Percentiles rank a stretch among this genome's conserved stretches.
phyloP scores from a whole-genome alignment of 2,797 vertebrate genomes.

The Cuculus canorus region DNA sequence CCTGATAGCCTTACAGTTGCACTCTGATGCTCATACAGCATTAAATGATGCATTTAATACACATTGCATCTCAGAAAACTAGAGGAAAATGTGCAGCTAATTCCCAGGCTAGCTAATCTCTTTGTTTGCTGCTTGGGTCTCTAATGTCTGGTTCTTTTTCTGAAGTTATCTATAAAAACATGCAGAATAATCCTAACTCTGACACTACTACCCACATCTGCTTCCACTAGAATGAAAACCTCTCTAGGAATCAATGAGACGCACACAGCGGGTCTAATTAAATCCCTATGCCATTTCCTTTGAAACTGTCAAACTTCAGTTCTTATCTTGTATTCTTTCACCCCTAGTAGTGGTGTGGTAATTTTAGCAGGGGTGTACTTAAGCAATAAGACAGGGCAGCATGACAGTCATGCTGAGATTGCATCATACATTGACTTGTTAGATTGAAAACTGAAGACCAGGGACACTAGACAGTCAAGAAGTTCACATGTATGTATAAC shows the following conservation, averaged over 20 bases:
- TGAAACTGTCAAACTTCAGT: slow-evolving; percentile 70
- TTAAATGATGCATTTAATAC: too few relatives aligned
- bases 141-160: not conserved
- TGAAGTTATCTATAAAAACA: slow-evolving; percentile 14
- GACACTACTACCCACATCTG: slow-evolving; percentile 56
- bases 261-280: slow-evolving; percentile 71
- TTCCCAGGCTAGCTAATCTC: not conserved
- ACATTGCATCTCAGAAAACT: not conserved
- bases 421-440: not conserved
- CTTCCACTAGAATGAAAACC: slow-evolving; percentile 71
- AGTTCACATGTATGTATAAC: not conserved
- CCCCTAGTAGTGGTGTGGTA: slow-evolving; percentile 37
- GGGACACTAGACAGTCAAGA: not conserved
- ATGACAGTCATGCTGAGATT: slow-evolving; percentile 33
- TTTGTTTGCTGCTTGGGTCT: not conserved
- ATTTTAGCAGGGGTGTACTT: slow-evolving; percentile 70
- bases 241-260: slow-evolving; percentile 71
- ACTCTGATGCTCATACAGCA: not conserved
- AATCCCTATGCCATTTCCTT: slow-evolving; percentile 72
- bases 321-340: slow-evolving; percentile 69
- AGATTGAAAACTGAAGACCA: slow-evolving; percentile 15
- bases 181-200: slow-evolving; percentile 31
- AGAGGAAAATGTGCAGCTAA: not conserved
- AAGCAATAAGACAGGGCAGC: slow-evolving; percentile 57
- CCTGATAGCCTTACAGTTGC: not conserved